Base-by-base conservation (phyloP, 2,113 vertebrate species). In the Otis tarda region DNA sequence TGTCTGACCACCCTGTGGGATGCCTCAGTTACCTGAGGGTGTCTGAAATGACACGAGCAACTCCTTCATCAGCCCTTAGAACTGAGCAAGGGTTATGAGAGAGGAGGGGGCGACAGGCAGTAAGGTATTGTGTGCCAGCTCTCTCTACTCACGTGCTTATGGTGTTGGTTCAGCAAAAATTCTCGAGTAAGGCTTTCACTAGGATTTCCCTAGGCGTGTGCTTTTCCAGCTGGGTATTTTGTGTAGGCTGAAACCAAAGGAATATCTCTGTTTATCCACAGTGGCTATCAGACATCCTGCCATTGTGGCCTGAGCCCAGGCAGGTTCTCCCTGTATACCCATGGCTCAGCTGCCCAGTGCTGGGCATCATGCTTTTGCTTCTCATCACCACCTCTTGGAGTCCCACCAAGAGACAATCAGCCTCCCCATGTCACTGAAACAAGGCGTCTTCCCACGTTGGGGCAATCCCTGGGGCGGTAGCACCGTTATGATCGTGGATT, bases 11-110 rank as follows among this genome's bases (percentile, higher is more conserved):
- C 7, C 9, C 8, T 2, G 1, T 35, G 86, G 28, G 60, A 35
- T 33, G 22, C 14, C 59, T 81, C 47, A 28, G 31, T 31, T 70
- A 33, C 33, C 55, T 4, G 10, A 33, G 25, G 19, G 19, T 69
- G 21, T 61, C 20, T 0, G 0, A 94, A 81, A 35, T 1, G 6
- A 23, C 22, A 16, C 0, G 4, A 45, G 49, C 53, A 35, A 22
- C 41, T 69, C 24, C 71, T 67, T 56, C 47, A 39, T 39, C 73
- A 68, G 28, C 33, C 33, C 47, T 41, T 20, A 41, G n/a, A 24
- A 33, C 47, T 77, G 27, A 65, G 50, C 0, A 1, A 89, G 33
- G 22, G 33, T 56, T 28, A 33, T 0, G 1, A 22, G 22, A 47
- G 49, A 35, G 70, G 39, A 81, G 17, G 25, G 30, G 43, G 64